Evolutionary conservation across 2,113 vertebrate genomes (phyloP).

Genomic region (Dasyurus viverrinus): DNA sequence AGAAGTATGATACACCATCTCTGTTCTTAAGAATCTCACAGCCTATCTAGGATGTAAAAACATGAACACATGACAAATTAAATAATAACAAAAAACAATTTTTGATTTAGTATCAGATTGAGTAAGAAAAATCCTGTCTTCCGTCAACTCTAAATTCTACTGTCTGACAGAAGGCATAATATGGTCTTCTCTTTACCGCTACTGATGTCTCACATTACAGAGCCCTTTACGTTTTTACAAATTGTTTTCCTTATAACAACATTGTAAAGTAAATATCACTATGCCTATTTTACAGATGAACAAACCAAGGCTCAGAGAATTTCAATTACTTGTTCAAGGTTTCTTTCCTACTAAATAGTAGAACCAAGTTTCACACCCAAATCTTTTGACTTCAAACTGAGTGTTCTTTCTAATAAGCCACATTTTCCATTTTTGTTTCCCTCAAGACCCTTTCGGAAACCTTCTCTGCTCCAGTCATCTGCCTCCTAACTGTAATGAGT

Average conservation of each 20-base stretch:
- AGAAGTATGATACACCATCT: background rate
- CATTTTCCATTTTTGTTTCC: background rate
- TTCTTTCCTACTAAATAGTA: background rate
- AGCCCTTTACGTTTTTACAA: background rate
- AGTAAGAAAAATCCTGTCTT: too few relatives aligned
- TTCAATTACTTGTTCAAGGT: background rate
- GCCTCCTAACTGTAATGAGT: background rate
- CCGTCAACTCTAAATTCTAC: too few relatives aligned
- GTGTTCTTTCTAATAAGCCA: background rate
- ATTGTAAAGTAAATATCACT: background rate
- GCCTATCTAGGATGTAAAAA: background rate
- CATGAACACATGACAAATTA: background rate
- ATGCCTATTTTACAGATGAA: constrained; percentile 1
- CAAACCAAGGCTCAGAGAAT: constrained; percentile 9
- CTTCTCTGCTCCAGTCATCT: background rate
- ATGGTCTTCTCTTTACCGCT: too few relatives aligned
- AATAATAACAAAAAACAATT: background rate
- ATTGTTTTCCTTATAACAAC: background rate
- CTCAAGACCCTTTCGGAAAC: background rate
- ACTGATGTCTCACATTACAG: background rate
- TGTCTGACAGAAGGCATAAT: too few relatives aligned
- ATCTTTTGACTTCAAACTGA: background rate
- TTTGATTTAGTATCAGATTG: too few relatives aligned
- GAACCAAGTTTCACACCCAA: background rate
- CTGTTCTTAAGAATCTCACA: background rate